Conservation (phyloP, 2,113 vertebrate species). For the Montifringilla adamsi region DNA sequence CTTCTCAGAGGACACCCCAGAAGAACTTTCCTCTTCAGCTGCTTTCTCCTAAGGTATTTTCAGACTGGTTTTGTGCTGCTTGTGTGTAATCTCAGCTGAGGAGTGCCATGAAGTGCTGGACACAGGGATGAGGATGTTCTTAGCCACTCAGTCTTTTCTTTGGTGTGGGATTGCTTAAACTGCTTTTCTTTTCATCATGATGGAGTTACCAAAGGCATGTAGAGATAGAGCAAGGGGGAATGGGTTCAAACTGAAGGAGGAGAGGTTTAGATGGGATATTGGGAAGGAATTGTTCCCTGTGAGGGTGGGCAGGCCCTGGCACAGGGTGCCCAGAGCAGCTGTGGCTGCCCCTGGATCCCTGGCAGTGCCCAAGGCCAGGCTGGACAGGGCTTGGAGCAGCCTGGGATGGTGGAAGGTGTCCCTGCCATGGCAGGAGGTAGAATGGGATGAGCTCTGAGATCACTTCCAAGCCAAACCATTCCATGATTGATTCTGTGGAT, state of each 20-base stretch:
- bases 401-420: fast-evolving
- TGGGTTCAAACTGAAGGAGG: not conserved
- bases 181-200: not conserved
- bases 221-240: not conserved
- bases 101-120: not conserved
- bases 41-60: not conserved
- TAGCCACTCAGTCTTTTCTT: not conserved
- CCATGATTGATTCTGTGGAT: not conserved
- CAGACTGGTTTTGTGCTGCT: not conserved
- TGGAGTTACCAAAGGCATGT: not conserved
- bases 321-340: not conserved
- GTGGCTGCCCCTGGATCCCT: not conserved
- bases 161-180: not conserved
- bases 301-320: not conserved
- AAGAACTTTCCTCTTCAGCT: not conserved
- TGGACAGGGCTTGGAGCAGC: fast-evolving
- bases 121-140: not conserved
- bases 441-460: fast-evolving
- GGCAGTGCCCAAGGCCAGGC: fast-evolving
- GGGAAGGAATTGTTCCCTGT: fast-evolving
- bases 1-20: not conserved
- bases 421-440: not conserved
- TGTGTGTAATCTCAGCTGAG: not conserved
- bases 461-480: not conserved
- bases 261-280: not conserved